Evolutionary conservation across 92 coral and sea anemone genomes (phyloP).

Genomic region (Pocillopora grandis): DNA sequence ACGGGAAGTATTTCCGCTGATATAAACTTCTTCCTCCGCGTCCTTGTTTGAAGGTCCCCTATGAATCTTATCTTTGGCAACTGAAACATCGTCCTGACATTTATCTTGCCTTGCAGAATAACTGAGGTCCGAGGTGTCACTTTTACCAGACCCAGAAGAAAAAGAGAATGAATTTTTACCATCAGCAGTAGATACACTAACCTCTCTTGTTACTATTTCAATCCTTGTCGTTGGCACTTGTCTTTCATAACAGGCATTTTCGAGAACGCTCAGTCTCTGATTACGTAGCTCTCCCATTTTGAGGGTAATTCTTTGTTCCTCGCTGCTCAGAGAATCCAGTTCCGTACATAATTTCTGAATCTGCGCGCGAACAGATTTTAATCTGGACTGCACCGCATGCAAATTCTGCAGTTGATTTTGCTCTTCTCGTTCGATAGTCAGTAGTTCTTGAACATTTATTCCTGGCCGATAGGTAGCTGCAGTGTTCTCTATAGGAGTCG

Average conservation of each 20-base stretch:
- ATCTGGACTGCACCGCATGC: conserved; percentile 65
- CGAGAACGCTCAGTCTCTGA: conserved; percentile 71
- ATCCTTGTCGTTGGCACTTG: background rate
- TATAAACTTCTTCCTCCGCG: background rate
- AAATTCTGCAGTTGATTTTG: conserved; percentile 80
- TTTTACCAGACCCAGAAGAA: background rate
- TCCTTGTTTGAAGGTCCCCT: background rate
- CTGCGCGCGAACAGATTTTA: conserved; percentile 69
- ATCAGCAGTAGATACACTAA: background rate
- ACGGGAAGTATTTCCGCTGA: background rate
- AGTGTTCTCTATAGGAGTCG: background rate
- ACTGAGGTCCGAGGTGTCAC: background rate
- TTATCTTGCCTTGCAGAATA: background rate
- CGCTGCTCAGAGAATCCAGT: conserved; percentile 74
- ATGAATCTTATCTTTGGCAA: background rate
- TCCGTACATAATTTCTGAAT: conserved; percentile 85
- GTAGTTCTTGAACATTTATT: conserved; percentile 75
- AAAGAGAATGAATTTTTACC: background rate
- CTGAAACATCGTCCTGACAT: background rate
- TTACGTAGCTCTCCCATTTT: conserved; percentile 73
- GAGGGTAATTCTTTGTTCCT: conserved; percentile 74
- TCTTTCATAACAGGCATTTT: conserved; percentile 66
- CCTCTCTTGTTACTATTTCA: background rate
- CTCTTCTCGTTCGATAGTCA: conserved; percentile 88
- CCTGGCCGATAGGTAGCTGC: conserved; percentile 60